Conservation (phyloP, 2,888 invertebrate genomes). For the Ennomos fuscantarius region DNA sequence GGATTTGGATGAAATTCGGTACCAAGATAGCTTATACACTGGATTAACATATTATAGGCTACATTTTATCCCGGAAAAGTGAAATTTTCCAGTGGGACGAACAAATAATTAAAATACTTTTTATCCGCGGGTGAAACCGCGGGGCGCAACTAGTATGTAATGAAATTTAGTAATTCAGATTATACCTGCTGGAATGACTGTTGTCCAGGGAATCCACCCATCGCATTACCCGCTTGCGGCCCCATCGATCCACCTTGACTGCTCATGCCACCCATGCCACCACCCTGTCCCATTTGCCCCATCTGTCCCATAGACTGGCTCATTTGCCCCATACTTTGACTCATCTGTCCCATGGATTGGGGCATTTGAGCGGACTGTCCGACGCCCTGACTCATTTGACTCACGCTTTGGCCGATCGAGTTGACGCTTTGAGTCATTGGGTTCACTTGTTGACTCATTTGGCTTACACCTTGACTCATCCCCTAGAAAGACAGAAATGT, state of each 20-base stretch:
- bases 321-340: conserved; percentile 78
- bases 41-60: too few species aligned
- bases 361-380: conserved; percentile 76
- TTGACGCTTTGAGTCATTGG: conserved; percentile 77
- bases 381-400: conserved; percentile 80
- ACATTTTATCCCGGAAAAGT: too few species aligned
- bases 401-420: conserved; percentile 75
- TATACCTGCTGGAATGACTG: conserved; percentile 81
- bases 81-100: too few species aligned
- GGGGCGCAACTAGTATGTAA: too few species aligned
- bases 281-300: conserved; percentile 80
- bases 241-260: conserved; percentile 81
- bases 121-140: too few species aligned
- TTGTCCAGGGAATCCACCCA: conserved; percentile 83
- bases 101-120: too few species aligned
- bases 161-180: too few species aligned
- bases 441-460: conserved; percentile 81
- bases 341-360: conserved; percentile 77
- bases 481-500: conserved; percentile 53
- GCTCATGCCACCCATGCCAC: conserved; percentile 76
- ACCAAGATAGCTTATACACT: too few species aligned
- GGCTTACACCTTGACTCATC: conserved; percentile 78
- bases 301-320: conserved; percentile 83
- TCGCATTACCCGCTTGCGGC: conserved; percentile 77
- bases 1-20: too few species aligned